Base-by-base conservation (phyloP, 2,113 vertebrate genomes). In the Gymnorhina tibicen region DNA sequence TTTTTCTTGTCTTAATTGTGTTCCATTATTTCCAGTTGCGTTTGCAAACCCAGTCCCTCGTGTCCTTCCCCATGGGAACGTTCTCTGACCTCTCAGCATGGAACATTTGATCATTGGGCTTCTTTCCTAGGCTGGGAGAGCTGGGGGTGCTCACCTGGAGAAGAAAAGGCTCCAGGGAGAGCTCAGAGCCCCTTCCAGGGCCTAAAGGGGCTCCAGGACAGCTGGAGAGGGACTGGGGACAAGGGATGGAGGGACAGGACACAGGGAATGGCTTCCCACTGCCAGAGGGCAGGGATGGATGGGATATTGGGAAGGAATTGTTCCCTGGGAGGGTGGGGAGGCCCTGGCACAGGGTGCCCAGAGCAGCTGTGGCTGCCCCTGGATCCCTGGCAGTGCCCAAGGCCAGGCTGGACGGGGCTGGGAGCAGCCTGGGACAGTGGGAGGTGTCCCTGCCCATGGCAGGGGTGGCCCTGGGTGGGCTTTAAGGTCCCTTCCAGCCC, bases 201-300 rank as follows among this genome's bases (percentile, higher is more conserved):
- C 26, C 49, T 16, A 0, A 7, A 50, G 42, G 50, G 37, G 42
- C 50, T 44, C 32, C 67, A 66, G 50, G 35, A 58, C 76, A 66
- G 50, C 59, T 73, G 50, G 3, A 37, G 67, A 50, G 85, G 32
- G 42, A 9, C 66, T 42, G 20, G 23, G 58, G 35, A 64, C 41
- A 70, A 30, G 64, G 62, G 0, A 2, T 24, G n/a, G 55, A 46
- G 64, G 39, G n/a, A 26, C 66, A 55, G 75, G 41, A 35, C n/a
- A 11, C 16, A 41, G 85, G 66, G 66, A 79, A 47, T 39, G 74
- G 55, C 15, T 60, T 47, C 17, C 10, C 26, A 68, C 0, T 68
- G 32, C 3, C 16, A 50, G 18, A 78, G 46, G 55, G 27, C 18
- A 52, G 63, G 18, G 4, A 0, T 23, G 4, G 49, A 1, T 63